Conservation (phyloP, 2,113 vertebrate genomes). For the Cryptomyrus ogoouensis region DNA sequence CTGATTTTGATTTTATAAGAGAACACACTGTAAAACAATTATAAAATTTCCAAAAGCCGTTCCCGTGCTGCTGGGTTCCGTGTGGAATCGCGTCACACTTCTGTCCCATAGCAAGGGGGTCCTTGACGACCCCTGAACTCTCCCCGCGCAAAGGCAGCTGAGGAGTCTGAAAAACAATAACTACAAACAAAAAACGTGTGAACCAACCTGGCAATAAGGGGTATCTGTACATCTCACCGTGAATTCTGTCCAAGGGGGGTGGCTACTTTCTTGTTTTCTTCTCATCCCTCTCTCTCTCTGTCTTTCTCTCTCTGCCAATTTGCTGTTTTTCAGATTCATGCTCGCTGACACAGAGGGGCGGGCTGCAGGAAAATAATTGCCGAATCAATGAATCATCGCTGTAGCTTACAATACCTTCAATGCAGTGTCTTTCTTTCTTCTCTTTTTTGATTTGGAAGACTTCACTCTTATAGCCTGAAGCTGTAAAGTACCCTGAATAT, state of each 20-base stretch:
- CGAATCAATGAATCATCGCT: constrained; percentile 16
- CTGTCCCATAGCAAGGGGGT: background rate
- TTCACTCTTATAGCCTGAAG: constrained; percentile 6
- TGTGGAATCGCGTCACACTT: background rate
- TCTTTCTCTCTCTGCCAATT: background rate
- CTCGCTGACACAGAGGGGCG: background rate
- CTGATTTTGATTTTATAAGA: constrained; percentile 23
- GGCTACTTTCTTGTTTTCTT: constrained; percentile 63
- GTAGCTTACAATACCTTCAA: constrained; percentile 1
- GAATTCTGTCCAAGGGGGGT: constrained; percentile 79
- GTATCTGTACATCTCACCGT: constrained; percentile 79
- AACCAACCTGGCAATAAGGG: constrained; percentile 81
- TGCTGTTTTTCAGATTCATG: constrained; percentile 47
- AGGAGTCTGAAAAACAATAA: constrained; percentile 29
- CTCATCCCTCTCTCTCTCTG: constrained; percentile 33
- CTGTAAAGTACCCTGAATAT: constrained; percentile 2
- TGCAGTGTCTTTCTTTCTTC: background rate
- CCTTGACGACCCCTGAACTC: background rate
- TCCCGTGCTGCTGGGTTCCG: constrained; percentile 15
- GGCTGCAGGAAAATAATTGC: constrained; percentile 4
- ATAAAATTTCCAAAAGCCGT: background rate
- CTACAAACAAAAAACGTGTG: constrained; percentile 6
- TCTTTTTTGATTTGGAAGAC: background rate
- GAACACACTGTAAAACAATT: constrained; percentile 17
- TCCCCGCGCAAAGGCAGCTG: background rate